phyloP scores from a whole-genome alignment of 2,113 vertebrate species.

The Psittacara wagleri region DNA sequence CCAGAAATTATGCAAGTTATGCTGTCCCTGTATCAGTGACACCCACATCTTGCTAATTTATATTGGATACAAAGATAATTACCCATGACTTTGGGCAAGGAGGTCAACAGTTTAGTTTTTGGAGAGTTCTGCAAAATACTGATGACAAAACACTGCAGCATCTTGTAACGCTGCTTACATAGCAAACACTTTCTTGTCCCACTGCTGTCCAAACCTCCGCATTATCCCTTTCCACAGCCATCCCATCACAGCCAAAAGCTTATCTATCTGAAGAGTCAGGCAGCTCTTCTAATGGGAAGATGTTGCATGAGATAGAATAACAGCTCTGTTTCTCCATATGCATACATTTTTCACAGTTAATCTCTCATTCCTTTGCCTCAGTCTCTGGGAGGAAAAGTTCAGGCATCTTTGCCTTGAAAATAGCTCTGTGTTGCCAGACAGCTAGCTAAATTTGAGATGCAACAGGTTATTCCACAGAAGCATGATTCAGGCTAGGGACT shows the following conservation, averaged over 20 bases:
- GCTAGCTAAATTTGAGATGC: background rate
- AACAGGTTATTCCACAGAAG: background rate
- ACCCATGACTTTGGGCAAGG: background rate
- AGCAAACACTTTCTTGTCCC: background rate
- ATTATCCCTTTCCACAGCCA: conserved; percentile 25
- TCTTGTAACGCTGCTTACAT: background rate
- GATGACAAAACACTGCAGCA: conserved; percentile 10
- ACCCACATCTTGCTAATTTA: conserved; percentile 15
- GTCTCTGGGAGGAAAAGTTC: background rate
- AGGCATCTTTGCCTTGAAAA: background rate
- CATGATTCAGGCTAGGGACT: background rate
- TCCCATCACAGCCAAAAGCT: background rate
- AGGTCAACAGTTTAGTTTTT: background rate
- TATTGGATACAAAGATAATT: conserved; percentile 25
- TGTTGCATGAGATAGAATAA: background rate
- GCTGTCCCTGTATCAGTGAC: conserved; percentile 1
- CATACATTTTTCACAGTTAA: background rate
- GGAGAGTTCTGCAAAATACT: background rate
- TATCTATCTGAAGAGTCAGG: conserved; percentile 18
- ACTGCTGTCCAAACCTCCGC: background rate
- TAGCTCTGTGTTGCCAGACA: background rate
- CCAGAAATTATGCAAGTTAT: conserved; percentile 1
- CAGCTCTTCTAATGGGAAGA: conserved; percentile 14
- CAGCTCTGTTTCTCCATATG: background rate
- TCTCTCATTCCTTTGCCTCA: background rate